Percentiles rank a stretch among this genome's conserved stretches.
phyloP scores from a whole-genome alignment of 1,140 invertebrate species.

The Copidosoma floridanum region DNA sequence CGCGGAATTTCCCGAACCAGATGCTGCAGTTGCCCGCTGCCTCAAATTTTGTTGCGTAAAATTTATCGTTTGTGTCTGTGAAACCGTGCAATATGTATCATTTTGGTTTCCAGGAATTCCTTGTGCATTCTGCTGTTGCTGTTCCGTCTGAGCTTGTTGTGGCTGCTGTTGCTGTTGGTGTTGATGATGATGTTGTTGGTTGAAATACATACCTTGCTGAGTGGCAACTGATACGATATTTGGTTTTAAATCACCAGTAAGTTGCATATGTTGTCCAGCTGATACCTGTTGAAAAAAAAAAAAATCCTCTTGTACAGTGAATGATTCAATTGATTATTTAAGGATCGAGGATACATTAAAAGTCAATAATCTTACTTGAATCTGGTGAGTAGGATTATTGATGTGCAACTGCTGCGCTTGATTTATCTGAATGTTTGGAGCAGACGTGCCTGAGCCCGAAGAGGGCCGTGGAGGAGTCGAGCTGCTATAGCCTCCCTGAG shows the following conservation, averaged over 20 bases:
- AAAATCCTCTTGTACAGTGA: too few relatives aligned
- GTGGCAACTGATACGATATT: constrained; percentile 68
- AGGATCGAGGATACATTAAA: too few relatives aligned
- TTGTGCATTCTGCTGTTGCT: constrained; percentile 50
- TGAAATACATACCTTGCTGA: constrained; percentile 77
- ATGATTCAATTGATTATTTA: too few relatives aligned
- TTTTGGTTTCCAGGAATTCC: constrained; percentile 51
- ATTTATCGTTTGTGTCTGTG: constrained; percentile 80
- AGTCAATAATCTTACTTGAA: constrained; percentile 77
- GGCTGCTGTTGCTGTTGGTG: constrained; percentile 70
- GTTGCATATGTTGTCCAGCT: constrained; percentile 76
- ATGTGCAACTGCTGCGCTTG: constrained; percentile 85
- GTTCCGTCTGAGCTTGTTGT: constrained; percentile 44
- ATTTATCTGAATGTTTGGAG: constrained; percentile 77
- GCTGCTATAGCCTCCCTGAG: constrained; percentile 57
- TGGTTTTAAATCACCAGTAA: constrained; percentile 67
- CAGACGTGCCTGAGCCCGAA: constrained; percentile 60
- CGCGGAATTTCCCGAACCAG: constrained; percentile 52
- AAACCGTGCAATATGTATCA: constrained; percentile 68
- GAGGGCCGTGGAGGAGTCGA: constrained; percentile 64
- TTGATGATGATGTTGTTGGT: constrained; percentile 56
- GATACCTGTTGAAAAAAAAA: constrained; percentile 74
- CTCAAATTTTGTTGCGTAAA: constrained; percentile 71
- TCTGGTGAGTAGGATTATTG: constrained; percentile 72
- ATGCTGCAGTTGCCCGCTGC: constrained; percentile 47